Conservation (phyloP, 2,888 invertebrate genomes). For the Mesochorus sp. region DNA sequence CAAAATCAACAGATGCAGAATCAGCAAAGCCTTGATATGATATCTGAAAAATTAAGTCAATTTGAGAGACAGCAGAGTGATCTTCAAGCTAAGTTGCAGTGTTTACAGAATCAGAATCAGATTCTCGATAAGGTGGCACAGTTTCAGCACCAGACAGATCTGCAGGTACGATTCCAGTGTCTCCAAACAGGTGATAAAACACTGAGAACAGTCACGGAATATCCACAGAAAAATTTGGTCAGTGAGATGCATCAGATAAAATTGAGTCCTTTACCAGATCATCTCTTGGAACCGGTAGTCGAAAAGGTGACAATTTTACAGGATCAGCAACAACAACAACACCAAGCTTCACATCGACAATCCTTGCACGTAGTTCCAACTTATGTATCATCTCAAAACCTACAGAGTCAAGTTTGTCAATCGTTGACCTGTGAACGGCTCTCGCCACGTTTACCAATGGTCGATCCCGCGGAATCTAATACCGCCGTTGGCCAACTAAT, state of each 20-base stretch:
- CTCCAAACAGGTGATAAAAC: conserved; percentile 76
- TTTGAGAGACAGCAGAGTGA: conserved; percentile 80
- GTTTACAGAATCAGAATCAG: conserved; percentile 79
- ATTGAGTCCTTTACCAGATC: conserved; percentile 68
- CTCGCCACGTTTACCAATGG: conserved; percentile 76
- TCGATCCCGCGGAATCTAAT: conserved; percentile 69
- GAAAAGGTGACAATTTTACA: conserved; percentile 67
- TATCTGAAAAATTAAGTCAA: conserved; percentile 78
- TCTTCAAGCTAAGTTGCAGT: conserved; percentile 78
- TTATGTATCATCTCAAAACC: conserved; percentile 62
- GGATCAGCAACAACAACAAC: conserved; percentile 66
- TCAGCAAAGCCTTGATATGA: conserved; percentile 78
- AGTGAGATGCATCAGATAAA: conserved; percentile 66
- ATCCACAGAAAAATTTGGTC: conserved; percentile 63
- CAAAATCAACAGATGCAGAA: conserved; percentile 74
- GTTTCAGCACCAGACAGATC: conserved; percentile 77
- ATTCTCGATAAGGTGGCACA: conserved; percentile 80
- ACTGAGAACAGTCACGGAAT: conserved; percentile 68
- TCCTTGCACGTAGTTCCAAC: conserved; percentile 67
- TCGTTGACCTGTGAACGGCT: conserved; percentile 72
- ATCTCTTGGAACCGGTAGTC: conserved; percentile 65
- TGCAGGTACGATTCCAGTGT: conserved; percentile 76
- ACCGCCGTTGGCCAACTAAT: conserved; percentile 77
- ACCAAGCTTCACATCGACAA: conserved; percentile 61
- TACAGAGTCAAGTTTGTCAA: conserved; percentile 68